Base-by-base conservation (phyloP, 2,797 vertebrate species). In the Pangasius djambal region DNA sequence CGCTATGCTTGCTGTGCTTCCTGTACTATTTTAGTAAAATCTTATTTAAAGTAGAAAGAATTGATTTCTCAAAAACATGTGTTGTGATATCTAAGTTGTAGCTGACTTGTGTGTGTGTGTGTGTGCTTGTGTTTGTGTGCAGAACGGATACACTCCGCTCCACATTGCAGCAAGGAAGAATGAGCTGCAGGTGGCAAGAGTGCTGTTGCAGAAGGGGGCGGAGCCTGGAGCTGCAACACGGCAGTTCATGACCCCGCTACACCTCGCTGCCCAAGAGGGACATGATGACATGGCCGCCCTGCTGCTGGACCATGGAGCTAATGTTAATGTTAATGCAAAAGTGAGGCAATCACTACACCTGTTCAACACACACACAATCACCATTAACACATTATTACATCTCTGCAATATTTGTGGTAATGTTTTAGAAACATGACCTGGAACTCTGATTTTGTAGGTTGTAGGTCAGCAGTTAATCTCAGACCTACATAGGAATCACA, bases 141-240 rank as follows among this genome's bases (percentile, higher is more conserved):
- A 99, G 98, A 99, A 99, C 82, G 98, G 98, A 91, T 99, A 99
- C 87, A 99, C 98, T 3, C 98, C 98, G 67, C 96, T 99, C 52
- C 98, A 99, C 92, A 99, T 99, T 7, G 98, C 98, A 78, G 98
- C 98, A 91, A 99, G 98, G 95, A 99, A 99, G 95, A 99, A 99
- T 83, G 98, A 99, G 95, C 97, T 96, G 78, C 97, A 97, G 91
- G 97, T 99, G 13, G 98, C 97, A 1, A 94, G 95, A 87, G 96
- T 97, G 0, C 95, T 99, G 3, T 94, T 99, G 89, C 96, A 96
- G 94, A 97, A 98, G 0, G 98, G 96, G 83, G 98, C 98, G 0
- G 98, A 98, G 90, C 97, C 98, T 86, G 98, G 97, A 83, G 97
- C 97, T 72, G 90, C 98, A 86, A 99, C 98, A 37, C 98, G 98